Percentiles rank a stretch among this genome's conserved stretches.
Evolutionary conservation across 2,888 invertebrate species (phyloP).

Genomic region (Aspidapion aeneum): DNA sequence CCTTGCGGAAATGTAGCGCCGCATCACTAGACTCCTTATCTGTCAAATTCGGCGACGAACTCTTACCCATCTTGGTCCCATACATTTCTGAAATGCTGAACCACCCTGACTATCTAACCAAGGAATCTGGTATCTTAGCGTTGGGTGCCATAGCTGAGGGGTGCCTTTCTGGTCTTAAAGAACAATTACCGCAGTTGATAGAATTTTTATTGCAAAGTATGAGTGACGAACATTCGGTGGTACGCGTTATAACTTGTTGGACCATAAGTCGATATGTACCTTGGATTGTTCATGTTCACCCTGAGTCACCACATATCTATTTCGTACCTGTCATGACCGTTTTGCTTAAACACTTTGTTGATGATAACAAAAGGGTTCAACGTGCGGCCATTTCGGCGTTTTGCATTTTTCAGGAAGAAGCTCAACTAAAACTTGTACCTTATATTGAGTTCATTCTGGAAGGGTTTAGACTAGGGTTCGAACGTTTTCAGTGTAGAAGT

Average conservation of each 20-base stretch:
- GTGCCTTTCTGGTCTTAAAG: slow-evolving; percentile 62
- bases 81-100: slow-evolving; percentile 94
- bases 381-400: slow-evolving; percentile 77
- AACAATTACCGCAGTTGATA: slow-evolving; percentile 64
- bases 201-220: slow-evolving; percentile 65
- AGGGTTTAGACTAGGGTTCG: slow-evolving; percentile 64
- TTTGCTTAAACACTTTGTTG: slow-evolving; percentile 64
- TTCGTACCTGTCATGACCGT: slow-evolving; percentile 68
- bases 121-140: slow-evolving; percentile 91
- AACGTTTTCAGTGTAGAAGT: slow-evolving; percentile 65
- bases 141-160: slow-evolving; percentile 61
- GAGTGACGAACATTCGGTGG: slow-evolving; percentile 64
- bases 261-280: slow-evolving; percentile 70
- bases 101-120: slow-evolving; percentile 92
- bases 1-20: slow-evolving; percentile 96
- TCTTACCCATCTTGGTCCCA: slow-evolving; percentile 89
- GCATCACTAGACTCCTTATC: slow-evolving; percentile 96
- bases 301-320: slow-evolving; percentile 47
- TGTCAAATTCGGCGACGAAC: slow-evolving; percentile 92
- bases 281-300: slow-evolving; percentile 67
- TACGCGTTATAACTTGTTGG: slow-evolving; percentile 77
- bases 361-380: slow-evolving; percentile 73
- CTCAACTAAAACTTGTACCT: slow-evolving; percentile 67
- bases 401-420: slow-evolving; percentile 75
- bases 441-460: slow-evolving; percentile 67